Percentiles rank a stretch among this genome's conserved stretches.
phyloP scores from a whole-genome alignment of 92 coral and sea anemone genomes.

The Plumapathes pennacea region DNA sequence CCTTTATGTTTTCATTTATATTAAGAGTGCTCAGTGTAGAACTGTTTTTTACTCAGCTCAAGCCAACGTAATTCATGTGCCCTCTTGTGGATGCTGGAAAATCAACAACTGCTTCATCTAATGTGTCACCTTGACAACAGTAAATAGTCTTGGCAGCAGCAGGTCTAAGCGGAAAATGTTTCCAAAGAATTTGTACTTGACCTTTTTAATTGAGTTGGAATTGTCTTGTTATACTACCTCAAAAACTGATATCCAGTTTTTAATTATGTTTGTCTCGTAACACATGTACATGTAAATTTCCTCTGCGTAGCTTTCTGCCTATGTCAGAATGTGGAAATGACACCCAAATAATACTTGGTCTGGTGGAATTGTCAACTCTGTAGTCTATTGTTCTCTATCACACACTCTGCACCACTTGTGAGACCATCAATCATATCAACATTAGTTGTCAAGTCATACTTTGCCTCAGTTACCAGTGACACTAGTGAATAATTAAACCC shows the following conservation, averaged over 20 bases:
- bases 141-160: conserved; percentile 56
- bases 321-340: conserved; percentile 27
- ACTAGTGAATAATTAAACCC: conserved; percentile 53
- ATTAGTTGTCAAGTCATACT: conserved; percentile 62
- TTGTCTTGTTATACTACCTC: conserved; percentile 49
- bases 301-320: conserved; percentile 25
- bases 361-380: conserved; percentile 28
- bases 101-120: conserved; percentile 50
- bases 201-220: conserved; percentile 18
- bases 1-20: conserved; percentile 22
- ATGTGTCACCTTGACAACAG: conserved; percentile 55
- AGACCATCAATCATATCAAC: conserved; percentile 44
- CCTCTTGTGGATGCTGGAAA: conserved; percentile 33
- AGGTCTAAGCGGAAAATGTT: conserved; percentile 48
- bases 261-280: conserved; percentile 12
- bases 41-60: conserved; percentile 41
- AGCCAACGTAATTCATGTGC: conserved; percentile 52
- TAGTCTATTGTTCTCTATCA: conserved; percentile 56
- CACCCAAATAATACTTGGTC: conserved; percentile 72
- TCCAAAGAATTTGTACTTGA: conserved; percentile 30
- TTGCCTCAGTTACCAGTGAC: conserved; percentile 24
- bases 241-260: conserved; percentile 38
- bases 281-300: conserved; percentile 27
- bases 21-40: conserved; percentile 35
- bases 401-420: conserved; percentile 59